A percentile compares a stretch with the other conserved stretches of the same genome.
Evolutionary conservation across 2,797 vertebrate genomes (phyloP).

Genomic region (Ctenopoma multispine): DNA sequence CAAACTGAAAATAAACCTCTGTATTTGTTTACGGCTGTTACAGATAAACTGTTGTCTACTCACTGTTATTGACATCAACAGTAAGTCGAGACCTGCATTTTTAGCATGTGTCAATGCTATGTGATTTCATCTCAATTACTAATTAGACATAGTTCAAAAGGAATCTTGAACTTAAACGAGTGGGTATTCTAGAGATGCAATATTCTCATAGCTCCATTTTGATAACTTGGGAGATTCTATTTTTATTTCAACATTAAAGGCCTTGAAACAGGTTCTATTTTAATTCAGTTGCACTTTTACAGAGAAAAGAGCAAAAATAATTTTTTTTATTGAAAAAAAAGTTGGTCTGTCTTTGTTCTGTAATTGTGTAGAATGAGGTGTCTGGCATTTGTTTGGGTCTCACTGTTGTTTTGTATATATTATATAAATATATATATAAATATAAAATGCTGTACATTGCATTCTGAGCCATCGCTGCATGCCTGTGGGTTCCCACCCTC

Average conservation of each 20-base stretch:
- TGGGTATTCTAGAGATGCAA: constrained; percentile 88
- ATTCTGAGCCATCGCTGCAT: constrained; percentile 97
- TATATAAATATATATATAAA: constrained; percentile 84
- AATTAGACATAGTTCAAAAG: constrained; percentile 75
- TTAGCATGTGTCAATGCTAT: constrained; percentile 81
- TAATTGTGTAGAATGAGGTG: constrained; percentile 93
- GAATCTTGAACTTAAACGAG: constrained; percentile 78
- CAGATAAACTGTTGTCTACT: constrained; percentile 86
- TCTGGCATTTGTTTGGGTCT: constrained; percentile 94
- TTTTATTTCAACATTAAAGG: constrained; percentile 85
- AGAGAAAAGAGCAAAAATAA: constrained; percentile 78
- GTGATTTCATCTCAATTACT: constrained; percentile 80
- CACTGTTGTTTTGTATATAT: constrained; percentile 97
- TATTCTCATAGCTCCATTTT: constrained; percentile 89
- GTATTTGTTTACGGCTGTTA: constrained; percentile 87
- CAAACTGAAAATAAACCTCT: constrained; percentile 87
- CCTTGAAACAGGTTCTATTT: constrained; percentile 85
- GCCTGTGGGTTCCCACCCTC: constrained; percentile 87
- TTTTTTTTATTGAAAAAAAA: constrained; percentile 82
- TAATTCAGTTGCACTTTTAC: constrained; percentile 88
- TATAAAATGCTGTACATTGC: constrained; percentile 97
- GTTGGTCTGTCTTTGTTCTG: constrained; percentile 94
- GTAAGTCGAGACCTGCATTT: constrained; percentile 76
- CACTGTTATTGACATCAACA: constrained; percentile 82
- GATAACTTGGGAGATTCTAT: constrained; percentile 86